Evolutionary conservation across 2,888 invertebrate species (phyloP).

Genomic region (Thelaira solivaga): DNA sequence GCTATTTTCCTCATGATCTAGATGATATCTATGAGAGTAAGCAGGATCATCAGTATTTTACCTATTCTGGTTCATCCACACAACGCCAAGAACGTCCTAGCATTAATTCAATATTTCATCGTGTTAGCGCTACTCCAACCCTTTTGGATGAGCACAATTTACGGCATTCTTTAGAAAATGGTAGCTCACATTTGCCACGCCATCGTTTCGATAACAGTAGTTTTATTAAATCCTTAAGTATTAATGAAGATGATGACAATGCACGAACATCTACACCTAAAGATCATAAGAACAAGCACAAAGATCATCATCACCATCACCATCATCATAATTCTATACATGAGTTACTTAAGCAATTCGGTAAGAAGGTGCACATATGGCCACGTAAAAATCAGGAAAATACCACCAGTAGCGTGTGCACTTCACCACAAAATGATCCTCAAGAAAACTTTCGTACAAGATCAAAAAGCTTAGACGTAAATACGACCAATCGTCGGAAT

Average conservation of each 20-base stretch:
- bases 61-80: slow-evolving; percentile 73
- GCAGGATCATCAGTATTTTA: slow-evolving; percentile 76
- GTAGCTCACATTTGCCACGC: slow-evolving; percentile 53
- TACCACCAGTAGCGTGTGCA: slow-evolving; percentile 77
- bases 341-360: slow-evolving; percentile 86
- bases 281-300: slow-evolving; percentile 62
- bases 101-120: slow-evolving; percentile 76
- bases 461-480: slow-evolving; percentile 87
- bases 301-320: slow-evolving; percentile 66
- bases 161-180: slow-evolving; percentile 64
- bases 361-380: slow-evolving; percentile 86
- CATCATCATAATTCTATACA: slow-evolving; percentile 85
- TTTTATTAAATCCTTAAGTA: slow-evolving; percentile 74
- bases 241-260: slow-evolving; percentile 67
- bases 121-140: slow-evolving; percentile 71
- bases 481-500: slow-evolving; percentile 77
- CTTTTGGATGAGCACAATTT: slow-evolving; percentile 73
- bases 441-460: slow-evolving; percentile 85
- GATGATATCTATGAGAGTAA: slow-evolving; percentile 76
- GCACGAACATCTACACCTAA: slow-evolving; percentile 61
- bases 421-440: slow-evolving; percentile 78
- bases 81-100: slow-evolving; percentile 72
- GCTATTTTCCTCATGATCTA: slow-evolving; percentile 77
- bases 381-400: slow-evolving; percentile 80
- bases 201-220: slow-evolving; percentile 75